Conservation (phyloP, 2,888 invertebrate genomes). For the Galerucella pusilla region DNA sequence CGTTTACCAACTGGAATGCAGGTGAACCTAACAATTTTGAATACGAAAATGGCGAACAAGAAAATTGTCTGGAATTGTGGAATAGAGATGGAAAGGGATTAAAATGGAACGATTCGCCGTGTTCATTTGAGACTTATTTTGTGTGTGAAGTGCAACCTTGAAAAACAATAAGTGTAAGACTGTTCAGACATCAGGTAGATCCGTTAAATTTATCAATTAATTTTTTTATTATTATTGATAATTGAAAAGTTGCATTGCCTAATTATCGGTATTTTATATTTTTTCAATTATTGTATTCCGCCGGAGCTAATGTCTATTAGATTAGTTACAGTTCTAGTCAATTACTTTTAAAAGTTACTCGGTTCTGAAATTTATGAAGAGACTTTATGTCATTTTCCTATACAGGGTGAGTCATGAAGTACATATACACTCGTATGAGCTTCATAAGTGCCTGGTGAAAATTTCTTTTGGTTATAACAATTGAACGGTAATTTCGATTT, state of each 20-base stretch:
- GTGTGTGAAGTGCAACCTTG: conserved; percentile 81
- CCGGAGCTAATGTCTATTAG: neutral
- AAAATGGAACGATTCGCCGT: conserved; percentile 94
- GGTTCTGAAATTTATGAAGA: neutral
- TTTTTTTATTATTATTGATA: neutral
- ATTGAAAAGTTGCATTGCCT: neutral
- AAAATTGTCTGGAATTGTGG: conserved; percentile 92
- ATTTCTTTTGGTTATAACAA: no score
- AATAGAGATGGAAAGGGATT: conserved; percentile 91
- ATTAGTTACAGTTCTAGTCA: conserved; percentile 5
- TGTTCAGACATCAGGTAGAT: conserved; percentile 1
- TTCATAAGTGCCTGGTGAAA: no score
- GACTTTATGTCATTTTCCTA: neutral
- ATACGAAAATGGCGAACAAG: conserved; percentile 92
- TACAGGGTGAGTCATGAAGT: no score
- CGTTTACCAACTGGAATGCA: conserved; percentile 93
- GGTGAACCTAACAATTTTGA: conserved; percentile 95
- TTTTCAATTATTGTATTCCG: neutral
- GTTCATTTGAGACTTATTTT: conserved; percentile 92
- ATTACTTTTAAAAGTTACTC: neutral
- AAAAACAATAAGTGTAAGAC: conserved; percentile 13
- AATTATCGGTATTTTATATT: neutral
- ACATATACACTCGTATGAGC: no score
- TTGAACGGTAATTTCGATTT: no score
- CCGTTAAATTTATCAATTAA: neutral